Base-by-base conservation (phyloP, 2,113 vertebrate genomes). In the Chaetura pelagica region DNA sequence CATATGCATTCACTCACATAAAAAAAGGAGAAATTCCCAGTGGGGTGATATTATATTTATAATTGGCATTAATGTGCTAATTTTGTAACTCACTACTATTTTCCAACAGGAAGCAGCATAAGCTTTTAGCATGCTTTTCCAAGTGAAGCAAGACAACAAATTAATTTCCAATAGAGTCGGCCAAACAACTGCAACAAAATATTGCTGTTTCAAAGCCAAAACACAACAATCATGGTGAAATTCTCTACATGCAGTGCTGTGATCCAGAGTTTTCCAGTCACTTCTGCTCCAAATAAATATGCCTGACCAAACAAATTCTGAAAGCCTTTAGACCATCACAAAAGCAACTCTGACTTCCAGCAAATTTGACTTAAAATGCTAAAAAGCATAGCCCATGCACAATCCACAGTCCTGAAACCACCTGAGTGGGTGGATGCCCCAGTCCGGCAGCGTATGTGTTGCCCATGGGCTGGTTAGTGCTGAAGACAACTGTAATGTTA, bases 111-210 rank as follows among this genome's bases (percentile, higher is more conserved):
- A 96, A 96, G 61, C 74, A 93, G 63, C 58, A 44, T 57, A 91
- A 91, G 75, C 75, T 89, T 94, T 87, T 51, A 91, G 55, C 7
- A 54, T 54, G 74, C 58, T 91, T 80, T 90, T 89, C 93, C 92
- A 95, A 97, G 90, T 74, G 84, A 91, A 96, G 84, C 84, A 95
- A 91, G 74, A 71, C 84, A 96, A 73, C 87, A 94, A 94, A 93
- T 87, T 77, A 93, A 74, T 94, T 93, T 96, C 92, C 94, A 93
- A 12, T 32, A 19, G 34, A 96, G 82, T 38, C 38, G 83, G 89
- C 87, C 93, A 94, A 95, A 92, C 74, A 89, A 93, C 1, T 84
- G 69, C 91, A 94, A 89, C 49, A 89, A 95, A 96, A 94, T 79
- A 92, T 15, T 93, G 76, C 58, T 81, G 61, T 84, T 95, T 87